A percentile compares a stretch with the other conserved stretches of the same genome.
Conservation (phyloP, 2,888 invertebrate species). For the Stenoptilia bipunctidactyla region DNA sequence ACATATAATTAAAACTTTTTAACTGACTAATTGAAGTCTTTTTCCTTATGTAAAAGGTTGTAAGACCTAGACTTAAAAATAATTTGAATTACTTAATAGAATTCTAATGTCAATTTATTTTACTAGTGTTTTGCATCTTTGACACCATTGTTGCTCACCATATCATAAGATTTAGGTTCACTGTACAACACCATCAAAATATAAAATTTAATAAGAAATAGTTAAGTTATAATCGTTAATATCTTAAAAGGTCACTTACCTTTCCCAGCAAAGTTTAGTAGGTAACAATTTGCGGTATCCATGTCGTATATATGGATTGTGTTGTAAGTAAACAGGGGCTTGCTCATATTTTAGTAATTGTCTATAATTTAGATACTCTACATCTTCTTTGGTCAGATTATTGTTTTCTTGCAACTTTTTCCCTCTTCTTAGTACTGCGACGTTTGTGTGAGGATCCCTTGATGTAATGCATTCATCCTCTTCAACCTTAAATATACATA, state of each 20-base stretch:
- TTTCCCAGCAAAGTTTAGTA: conserved; percentile 88
- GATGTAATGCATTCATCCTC: conserved; percentile 30
- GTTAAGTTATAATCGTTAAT: not conserved
- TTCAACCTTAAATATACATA: conserved; percentile 22
- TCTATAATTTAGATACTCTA: conserved; percentile 59
- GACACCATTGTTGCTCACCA: no score
- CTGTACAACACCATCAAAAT: no score
- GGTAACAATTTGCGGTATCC: conserved; percentile 89
- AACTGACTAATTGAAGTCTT: no score
- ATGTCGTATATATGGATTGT: conserved; percentile 86
- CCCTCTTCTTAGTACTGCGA: conserved; percentile 39
- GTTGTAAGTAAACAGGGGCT: conserved; percentile 87
- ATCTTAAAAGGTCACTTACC: conserved; percentile 59
- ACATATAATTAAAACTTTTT: no score
- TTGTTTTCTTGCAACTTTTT: conserved; percentile 61
- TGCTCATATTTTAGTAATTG: conserved; percentile 64
- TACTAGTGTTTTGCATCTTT: no score
- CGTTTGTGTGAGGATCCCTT: conserved; percentile 13
- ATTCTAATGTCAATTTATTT: no score
- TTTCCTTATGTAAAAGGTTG: no score
- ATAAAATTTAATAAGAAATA: no score
- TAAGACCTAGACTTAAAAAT: no score
- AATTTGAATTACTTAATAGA: no score
- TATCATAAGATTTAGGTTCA: no score
- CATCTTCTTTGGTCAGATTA: conserved; percentile 55